Evolutionary conservation across 2,888 invertebrate species (phyloP).

Genomic region (Metalampra italica): DNA sequence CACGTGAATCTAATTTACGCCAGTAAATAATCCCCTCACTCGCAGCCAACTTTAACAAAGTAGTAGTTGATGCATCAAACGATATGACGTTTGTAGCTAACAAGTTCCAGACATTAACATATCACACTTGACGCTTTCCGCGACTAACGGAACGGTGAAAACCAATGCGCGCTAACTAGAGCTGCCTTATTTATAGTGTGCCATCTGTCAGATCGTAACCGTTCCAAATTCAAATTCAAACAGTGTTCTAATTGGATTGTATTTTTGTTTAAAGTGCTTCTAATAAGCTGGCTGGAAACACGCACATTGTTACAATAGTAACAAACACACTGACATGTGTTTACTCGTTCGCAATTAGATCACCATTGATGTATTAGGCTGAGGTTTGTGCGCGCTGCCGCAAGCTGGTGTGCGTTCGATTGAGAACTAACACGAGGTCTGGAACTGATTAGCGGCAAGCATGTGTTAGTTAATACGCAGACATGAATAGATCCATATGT

Average conservation of each 20-base stretch:
- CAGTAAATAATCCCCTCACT: conserved; percentile 52
- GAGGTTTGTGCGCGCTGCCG: conserved; percentile 34
- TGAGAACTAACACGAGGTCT: conserved; percentile 65
- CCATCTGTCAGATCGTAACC: conserved; percentile 73
- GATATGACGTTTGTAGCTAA: conserved; percentile 65
- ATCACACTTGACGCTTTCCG: conserved; percentile 35
- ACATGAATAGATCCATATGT: conserved; percentile 64
- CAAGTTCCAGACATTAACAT: conserved; percentile 65
- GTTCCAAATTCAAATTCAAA: conserved; percentile 71
- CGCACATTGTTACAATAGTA: conserved; percentile 67
- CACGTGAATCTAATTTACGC: conserved; percentile 76
- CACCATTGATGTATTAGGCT: conserved; percentile 68
- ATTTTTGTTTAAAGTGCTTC: conserved; percentile 72
- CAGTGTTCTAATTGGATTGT: conserved; percentile 73
- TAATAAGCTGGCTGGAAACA: conserved; percentile 65
- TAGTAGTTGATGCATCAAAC: conserved; percentile 71
- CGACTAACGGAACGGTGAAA: conserved; percentile 46
- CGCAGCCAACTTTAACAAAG: conserved; percentile 64
- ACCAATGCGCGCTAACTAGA: conserved; percentile 50
- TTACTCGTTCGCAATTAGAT: conserved; percentile 73
- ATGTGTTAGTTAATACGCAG: conserved; percentile 62
- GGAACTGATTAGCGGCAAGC: conserved; percentile 68
- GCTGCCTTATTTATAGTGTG: conserved; percentile 67
- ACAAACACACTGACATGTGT: conserved; percentile 67
- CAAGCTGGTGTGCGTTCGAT: conserved; percentile 39